Base-by-base conservation (phyloP, 2,113 vertebrate genomes). In the Lycaon pictus region DNA sequence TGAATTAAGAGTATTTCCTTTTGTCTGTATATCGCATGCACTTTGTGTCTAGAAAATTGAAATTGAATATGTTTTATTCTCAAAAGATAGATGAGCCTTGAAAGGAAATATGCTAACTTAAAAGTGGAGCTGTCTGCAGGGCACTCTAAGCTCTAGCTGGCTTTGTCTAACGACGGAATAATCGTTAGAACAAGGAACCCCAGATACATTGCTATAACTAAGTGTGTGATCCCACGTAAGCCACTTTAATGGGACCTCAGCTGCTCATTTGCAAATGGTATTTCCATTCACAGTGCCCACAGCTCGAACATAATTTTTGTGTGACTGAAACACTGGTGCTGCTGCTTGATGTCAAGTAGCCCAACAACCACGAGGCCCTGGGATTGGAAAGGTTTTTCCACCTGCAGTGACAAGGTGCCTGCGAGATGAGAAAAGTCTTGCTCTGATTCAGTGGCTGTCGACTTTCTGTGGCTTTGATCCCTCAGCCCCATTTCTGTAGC, bases 171-270 rank as follows among this genome's bases (percentile, higher is more conserved):
- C 0, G 62, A 32, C 7, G 11, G n/a, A 7, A 11, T 12, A 2
- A 2, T 1, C 1, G 1, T 15, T 3, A 8, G 60, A 48, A 11
- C 0, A 1, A 17, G 3, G 8, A 13, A 17, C 43, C n/a, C 8
- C 35, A 8, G 12, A 32, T 19, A 11, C 7, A 25, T 1, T 3
- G 32, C 35, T 90, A 11, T 90, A 11, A 15, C 37, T 12, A 4
- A 53, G 37, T 0, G 1, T 1, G 4, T 12, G 22, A 1, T 19
- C 32, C 35, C 5, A 0, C 0, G 3, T 2, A 22, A 10, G 13
- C 32, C 7, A 19, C 23, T 25, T 35, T 4, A 32, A 25, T 3
- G 1, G 51, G 4, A 12, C n/a, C 19, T 35, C 22, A 0, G 67
- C 16, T 32, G 67, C 51, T 58, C 17, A 1, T 58, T 51, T 72